Base-by-base conservation (phyloP, 1,140 invertebrate genomes). In the Drosophila quadrilineata region DNA sequence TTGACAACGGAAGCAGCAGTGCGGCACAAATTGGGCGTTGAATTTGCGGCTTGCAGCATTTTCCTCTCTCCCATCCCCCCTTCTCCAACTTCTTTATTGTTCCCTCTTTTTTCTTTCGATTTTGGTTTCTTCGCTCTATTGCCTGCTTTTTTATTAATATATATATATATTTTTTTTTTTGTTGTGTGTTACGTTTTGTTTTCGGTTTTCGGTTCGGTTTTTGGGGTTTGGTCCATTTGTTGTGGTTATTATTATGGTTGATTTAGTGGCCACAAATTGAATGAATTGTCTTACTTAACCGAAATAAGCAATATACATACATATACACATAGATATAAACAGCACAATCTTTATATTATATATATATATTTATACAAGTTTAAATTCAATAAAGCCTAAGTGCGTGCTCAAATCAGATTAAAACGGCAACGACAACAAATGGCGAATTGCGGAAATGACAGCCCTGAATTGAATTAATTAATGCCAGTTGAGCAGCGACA, bases 181-280 rank as follows among this genome's bases (percentile, higher is more conserved):
- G 22, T 54, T 57, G 38, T 36, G 40, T 43, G 24, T 31, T n/a
- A n/a, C n/a, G 14, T 40, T 14, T 40, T 68, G 56, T 52, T 54
- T 48, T 54, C n/a, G n/a, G n/a, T n/a, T 19, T 45, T 40, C 14
- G 12, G 6, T 38, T 70, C n/a, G n/a, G 29, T 35, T 28, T 21
- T 22, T 38, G 14, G 17, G 38, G 38, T 43, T 31, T 54, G 52
- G 62, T 65, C 74, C 80, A 76, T 86, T 79, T 75, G 74, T 79
- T 79, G 79, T 85, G 80, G 79, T 85, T 84, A 84, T 84, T 84
- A 84, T 84, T 85, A 79, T 84, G 79, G 79, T 84, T 84, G 79
- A 84, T 84, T 84, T 84, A 84, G 79, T 85, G 79, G 79, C 79
- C 79, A 84, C 79, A 84, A 84, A 84, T 84, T 84, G 79, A 85